Percentiles rank a stretch among this genome's conserved stretches.
Evolutionary conservation across 2,888 invertebrate genomes (phyloP).

Genomic region (Nezara viridula): DNA sequence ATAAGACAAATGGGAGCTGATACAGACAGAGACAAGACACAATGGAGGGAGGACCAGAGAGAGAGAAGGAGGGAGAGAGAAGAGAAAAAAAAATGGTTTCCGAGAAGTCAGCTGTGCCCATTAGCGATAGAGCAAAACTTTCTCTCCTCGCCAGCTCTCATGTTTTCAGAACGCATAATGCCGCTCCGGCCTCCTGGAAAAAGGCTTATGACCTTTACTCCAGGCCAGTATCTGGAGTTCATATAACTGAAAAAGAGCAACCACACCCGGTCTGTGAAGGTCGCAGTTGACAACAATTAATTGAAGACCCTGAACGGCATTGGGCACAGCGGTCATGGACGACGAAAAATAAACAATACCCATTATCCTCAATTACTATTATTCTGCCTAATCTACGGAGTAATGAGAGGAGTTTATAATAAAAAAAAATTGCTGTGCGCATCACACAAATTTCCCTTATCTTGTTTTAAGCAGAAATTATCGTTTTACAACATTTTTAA

Average conservation of each 20-base stretch:
- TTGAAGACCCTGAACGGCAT: background rate
- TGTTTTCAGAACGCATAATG: constrained; percentile 42
- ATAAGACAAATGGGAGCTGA: background rate
- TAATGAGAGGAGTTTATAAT: too few species aligned
- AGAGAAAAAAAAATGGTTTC: background rate
- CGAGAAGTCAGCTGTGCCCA: constrained; percentile 49
- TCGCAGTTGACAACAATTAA: background rate
- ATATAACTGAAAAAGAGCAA: background rate
- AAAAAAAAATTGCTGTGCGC: too few species aligned
- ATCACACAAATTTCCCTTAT: too few species aligned
- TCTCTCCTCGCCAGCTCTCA: constrained; percentile 11
- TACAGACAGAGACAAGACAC: background rate
- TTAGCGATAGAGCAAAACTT: constrained; percentile 32
- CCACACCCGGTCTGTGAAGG: background rate
- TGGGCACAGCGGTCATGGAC: background rate
- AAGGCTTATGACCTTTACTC: constrained; percentile 47
- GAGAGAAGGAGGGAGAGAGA: background rate
- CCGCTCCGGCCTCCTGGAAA: constrained; percentile 39
- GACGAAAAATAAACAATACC: background rate
- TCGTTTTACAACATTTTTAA: too few species aligned
- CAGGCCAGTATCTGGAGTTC: constrained; percentile 10
- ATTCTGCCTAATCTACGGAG: too few species aligned
- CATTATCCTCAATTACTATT: too few species aligned
- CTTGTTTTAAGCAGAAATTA: too few species aligned
- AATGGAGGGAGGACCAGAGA: constrained; percentile 25